phyloP scores from a whole-genome alignment of 1,140 invertebrate genomes.

The Bathynomus jamesi region DNA sequence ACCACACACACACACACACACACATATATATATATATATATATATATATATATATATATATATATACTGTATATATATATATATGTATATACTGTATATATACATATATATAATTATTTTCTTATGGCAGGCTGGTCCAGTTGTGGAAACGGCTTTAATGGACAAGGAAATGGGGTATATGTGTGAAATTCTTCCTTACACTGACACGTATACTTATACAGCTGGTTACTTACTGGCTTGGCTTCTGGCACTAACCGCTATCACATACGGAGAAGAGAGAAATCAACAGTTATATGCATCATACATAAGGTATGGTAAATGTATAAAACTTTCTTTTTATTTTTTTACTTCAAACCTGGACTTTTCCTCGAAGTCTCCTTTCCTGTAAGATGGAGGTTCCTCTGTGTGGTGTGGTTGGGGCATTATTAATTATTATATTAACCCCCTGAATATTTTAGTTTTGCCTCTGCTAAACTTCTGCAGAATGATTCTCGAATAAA shows the following conservation, averaged over 20 bases:
- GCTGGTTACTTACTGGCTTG: slow-evolving; percentile 51
- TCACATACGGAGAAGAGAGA: slow-evolving; percentile 56
- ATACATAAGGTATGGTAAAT: slow-evolving; percentile 51
- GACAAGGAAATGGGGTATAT: not conserved
- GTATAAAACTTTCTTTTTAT: slow-evolving; percentile 8
- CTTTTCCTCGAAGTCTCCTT: no score
- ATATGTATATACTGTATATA: slow-evolving; percentile 5
- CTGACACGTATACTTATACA: slow-evolving; percentile 9
- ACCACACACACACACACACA: no score
- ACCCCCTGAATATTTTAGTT: no score
- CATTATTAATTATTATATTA: no score
- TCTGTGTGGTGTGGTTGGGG: no score
- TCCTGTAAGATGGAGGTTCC: no score
- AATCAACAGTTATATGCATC: slow-evolving; percentile 62
- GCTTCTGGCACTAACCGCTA: slow-evolving; percentile 61
- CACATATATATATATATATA: slow-evolving; percentile 9
- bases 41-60: slow-evolving; percentile 13
- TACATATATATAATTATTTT: slow-evolving; percentile 8
- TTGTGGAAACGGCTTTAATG: not conserved
- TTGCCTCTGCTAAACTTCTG: no score
- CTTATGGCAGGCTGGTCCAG: not conserved
- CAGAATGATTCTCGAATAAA: no score
- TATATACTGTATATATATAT: slow-evolving; percentile 3
- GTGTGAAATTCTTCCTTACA: slow-evolving; percentile 3
- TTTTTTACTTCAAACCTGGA: no score